These are phyloP conservation scores for Lutraria lutraria DNA, from an alignment of 2,888 invertebrate genomes.

Conservation along the genomic window DNA sequence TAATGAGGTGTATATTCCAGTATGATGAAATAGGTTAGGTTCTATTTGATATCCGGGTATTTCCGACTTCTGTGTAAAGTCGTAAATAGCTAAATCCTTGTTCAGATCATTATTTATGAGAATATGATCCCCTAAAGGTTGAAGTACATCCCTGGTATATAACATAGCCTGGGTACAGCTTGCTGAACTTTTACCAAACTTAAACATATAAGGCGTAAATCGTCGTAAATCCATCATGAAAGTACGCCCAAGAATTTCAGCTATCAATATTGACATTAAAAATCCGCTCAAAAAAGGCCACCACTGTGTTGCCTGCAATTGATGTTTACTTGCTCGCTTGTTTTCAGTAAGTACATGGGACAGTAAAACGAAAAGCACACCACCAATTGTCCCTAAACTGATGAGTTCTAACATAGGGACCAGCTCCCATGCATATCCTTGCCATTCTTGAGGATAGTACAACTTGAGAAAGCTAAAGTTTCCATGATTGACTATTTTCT, in stretches of 20 bases:
- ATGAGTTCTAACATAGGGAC: slow-evolving; percentile 77
- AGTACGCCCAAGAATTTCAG: slow-evolving; percentile 75
- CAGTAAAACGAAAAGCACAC: slow-evolving; percentile 47
- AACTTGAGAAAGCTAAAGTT: slow-evolving; percentile 80
- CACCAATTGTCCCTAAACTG: slow-evolving; percentile 72
- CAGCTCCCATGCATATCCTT: slow-evolving; percentile 78
- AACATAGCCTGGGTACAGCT: slow-evolving; percentile 85
- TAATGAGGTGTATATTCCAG: slow-evolving; percentile 81
- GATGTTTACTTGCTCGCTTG: neutral
- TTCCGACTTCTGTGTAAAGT: slow-evolving; percentile 64
- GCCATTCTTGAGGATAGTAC: slow-evolving; percentile 83
- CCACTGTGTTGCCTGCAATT: too few relatives aligned
- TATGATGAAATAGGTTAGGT: slow-evolving; percentile 82
- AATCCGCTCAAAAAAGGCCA: slow-evolving; percentile 18
- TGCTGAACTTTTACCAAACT: slow-evolving; percentile 77
- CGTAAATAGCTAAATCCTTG: slow-evolving; percentile 80
- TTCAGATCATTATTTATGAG: slow-evolving; percentile 72
- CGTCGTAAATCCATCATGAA: slow-evolving; percentile 80
- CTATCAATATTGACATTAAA: slow-evolving; percentile 45
- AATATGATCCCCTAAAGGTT: slow-evolving; percentile 63
- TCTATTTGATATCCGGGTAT: slow-evolving; percentile 77
- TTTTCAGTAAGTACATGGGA: neutral
- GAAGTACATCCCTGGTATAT: slow-evolving; percentile 74
- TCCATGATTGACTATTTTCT: neutral
- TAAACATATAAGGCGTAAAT: slow-evolving; percentile 75